Evolutionary conservation across 2,113 vertebrate genomes (phyloP).

Genomic region (Martes martes): DNA sequence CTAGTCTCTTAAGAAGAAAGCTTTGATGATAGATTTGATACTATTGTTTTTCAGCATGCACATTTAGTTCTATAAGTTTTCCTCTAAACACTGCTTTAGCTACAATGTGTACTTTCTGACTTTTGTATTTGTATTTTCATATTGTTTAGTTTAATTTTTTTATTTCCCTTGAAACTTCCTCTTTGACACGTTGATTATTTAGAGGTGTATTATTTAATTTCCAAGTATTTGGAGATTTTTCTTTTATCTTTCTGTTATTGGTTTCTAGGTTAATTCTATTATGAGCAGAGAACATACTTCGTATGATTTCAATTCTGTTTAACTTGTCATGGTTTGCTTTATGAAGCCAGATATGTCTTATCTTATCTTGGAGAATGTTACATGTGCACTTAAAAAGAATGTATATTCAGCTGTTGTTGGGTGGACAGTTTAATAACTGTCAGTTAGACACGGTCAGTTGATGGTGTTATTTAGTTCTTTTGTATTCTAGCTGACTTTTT

Average conservation of each 20-base stretch:
- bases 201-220: neutral
- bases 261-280: neutral
- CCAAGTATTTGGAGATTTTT: neutral
- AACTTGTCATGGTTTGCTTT: neutral
- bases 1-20: neutral
- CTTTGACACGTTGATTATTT: neutral
- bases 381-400: neutral
- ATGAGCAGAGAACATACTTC: neutral
- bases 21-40: neutral
- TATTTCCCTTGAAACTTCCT: neutral
- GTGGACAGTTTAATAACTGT: neutral
- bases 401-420: constrained; percentile 21
- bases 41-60: neutral
- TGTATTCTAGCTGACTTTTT: neutral
- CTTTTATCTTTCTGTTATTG: neutral
- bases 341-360: neutral
- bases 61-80: neutral
- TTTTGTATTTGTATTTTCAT: neutral
- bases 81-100: neutral
- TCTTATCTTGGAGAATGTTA: neutral
- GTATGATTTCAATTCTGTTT: neutral
- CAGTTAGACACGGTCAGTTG: neutral
- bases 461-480: neutral
- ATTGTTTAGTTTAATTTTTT: neutral
- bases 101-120: neutral